phyloP scores from a whole-genome alignment of 2,888 invertebrate species.

The Eretmocerus hayati region DNA sequence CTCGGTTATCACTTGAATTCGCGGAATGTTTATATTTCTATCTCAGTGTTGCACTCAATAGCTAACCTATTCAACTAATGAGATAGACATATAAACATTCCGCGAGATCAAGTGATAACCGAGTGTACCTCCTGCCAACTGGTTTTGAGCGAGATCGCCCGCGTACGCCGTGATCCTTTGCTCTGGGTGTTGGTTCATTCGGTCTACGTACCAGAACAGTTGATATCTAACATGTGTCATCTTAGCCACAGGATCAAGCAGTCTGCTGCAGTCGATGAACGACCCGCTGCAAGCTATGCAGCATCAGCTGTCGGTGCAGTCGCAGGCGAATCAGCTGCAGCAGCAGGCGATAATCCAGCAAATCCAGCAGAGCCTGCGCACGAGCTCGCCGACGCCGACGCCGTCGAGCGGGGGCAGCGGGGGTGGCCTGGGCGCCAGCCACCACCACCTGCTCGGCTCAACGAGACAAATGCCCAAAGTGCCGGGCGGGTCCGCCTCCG shows the following conservation, averaged over 20 bases:
- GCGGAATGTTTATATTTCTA: too few relatives aligned
- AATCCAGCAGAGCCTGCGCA: slow-evolving; percentile 44
- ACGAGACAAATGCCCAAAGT: slow-evolving; percentile 44
- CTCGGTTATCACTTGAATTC: too few relatives aligned
- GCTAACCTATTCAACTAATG: too few relatives aligned
- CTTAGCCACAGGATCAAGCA: slow-evolving; percentile 31
- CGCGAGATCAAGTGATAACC: too few relatives aligned
- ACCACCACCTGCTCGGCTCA: neutral
- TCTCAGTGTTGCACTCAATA: too few relatives aligned
- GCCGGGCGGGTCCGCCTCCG: slow-evolving; percentile 35
- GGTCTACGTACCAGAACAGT: too few relatives aligned
- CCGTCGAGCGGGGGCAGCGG: slow-evolving; percentile 32
- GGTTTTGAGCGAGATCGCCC: too few relatives aligned
- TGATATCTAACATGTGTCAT: too few relatives aligned
- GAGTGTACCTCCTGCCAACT: too few relatives aligned
- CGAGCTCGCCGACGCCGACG: slow-evolving; percentile 41
- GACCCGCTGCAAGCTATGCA: slow-evolving; percentile 45
- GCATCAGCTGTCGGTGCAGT: slow-evolving; percentile 41
- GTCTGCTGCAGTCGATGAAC: slow-evolving; percentile 40
- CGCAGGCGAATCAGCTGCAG: slow-evolving; percentile 43
- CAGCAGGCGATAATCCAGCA: slow-evolving; percentile 46
- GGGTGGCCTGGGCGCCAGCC: slow-evolving; percentile 18
- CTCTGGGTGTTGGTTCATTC: too few relatives aligned
- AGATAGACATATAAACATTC: too few relatives aligned
- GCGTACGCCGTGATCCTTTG: too few relatives aligned